Evolutionary conservation across 2,797 vertebrate genomes (phyloP).

Genomic region (Heliangelus exortis): DNA sequence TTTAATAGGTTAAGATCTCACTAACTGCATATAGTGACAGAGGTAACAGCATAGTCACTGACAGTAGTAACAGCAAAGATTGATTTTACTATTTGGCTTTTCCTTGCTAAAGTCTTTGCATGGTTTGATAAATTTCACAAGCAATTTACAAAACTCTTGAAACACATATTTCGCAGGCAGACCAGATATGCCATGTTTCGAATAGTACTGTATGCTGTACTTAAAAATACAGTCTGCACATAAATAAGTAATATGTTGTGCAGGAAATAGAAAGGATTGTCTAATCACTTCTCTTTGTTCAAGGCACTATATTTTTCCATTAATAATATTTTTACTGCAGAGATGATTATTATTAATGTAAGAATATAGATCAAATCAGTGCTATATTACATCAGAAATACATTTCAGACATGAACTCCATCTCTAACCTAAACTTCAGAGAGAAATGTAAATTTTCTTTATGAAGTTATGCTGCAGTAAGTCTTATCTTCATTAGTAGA

Average conservation of each 20-base stretch:
- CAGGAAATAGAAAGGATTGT: background rate
- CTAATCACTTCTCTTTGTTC: background rate
- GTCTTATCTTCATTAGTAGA: background rate
- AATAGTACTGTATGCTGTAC: background rate
- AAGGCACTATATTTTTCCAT: background rate
- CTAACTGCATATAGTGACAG: background rate
- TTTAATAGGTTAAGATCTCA: background rate
- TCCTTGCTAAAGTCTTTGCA: background rate
- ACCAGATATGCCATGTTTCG: background rate
- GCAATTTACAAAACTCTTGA: background rate
- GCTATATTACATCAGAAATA: background rate
- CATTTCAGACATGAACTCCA: background rate
- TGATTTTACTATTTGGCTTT: background rate
- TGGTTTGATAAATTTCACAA: background rate
- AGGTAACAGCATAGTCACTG: background rate
- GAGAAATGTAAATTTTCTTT: background rate
- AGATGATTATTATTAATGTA: background rate
- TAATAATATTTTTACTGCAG: background rate
- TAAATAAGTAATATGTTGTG: background rate
- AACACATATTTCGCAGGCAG: background rate
- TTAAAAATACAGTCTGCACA: background rate
- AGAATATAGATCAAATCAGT: background rate
- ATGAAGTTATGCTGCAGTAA: background rate
- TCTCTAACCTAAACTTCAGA: background rate
- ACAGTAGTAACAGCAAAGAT: background rate